Conservation (phyloP, 2,113 vertebrate genomes). For the Phainopepla nitens region DNA sequence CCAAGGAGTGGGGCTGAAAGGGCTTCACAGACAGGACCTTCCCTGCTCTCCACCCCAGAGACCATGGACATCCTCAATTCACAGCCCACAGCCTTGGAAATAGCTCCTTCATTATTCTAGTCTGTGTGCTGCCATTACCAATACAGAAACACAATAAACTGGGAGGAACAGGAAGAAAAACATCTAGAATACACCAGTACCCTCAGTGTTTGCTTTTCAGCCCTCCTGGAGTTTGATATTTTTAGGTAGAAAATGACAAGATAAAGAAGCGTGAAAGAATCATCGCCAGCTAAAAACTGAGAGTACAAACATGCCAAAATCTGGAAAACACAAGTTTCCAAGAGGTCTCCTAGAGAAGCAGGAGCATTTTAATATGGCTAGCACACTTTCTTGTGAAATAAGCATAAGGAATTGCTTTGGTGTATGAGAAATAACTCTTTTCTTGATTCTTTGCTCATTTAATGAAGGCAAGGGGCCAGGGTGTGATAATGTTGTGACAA, state of each 20-base stretch:
- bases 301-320: slow-evolving; percentile 28
- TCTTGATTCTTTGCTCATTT: slow-evolving; percentile 32
- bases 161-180: not conserved
- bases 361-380: slow-evolving; percentile 17
- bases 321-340: slow-evolving; percentile 8
- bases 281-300: not conserved
- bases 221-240: not conserved
- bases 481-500: not conserved
- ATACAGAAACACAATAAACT: not conserved
- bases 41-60: not conserved
- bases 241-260: slow-evolving; percentile 53
- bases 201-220: not conserved
- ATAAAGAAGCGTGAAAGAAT: slow-evolving; percentile 37
- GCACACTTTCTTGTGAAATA: not conserved
- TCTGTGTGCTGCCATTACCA: not conserved
- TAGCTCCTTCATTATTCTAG: not conserved
- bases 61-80: not conserved
- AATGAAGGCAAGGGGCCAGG: slow-evolving; percentile 22
- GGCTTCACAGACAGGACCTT: not conserved
- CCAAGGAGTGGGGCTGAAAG: not conserved
- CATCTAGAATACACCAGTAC: not conserved
- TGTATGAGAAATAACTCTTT: not conserved
- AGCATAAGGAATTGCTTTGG: not conserved
- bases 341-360: slow-evolving; percentile 10
- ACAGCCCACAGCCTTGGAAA: not conserved